Percentiles rank a stretch among this genome's conserved stretches.
phyloP scores from a whole-genome alignment of 30 jellyfish, hydroid and myxozoan species.

The Phacellophora camtschatica region DNA sequence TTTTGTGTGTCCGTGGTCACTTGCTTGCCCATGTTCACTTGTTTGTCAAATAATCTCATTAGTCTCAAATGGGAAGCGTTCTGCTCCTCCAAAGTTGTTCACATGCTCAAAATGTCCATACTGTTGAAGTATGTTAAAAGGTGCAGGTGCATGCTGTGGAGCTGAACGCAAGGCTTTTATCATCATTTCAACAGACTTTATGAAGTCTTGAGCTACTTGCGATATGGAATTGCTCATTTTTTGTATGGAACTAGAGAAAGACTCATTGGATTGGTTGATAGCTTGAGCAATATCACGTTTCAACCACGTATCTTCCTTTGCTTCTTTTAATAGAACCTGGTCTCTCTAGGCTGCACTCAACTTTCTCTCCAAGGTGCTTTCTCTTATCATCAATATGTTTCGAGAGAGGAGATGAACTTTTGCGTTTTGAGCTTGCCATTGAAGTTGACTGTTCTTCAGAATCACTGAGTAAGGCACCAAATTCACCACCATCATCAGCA shows the following conservation, averaged over 20 bases:
- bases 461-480: neutral
- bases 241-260: slow-evolving; percentile 50
- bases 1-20: neutral
- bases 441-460: neutral
- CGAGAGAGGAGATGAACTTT: slow-evolving; percentile 22
- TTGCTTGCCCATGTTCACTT: neutral
- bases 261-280: slow-evolving; percentile 46
- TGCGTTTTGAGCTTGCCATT: slow-evolving; percentile 6
- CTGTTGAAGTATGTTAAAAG: slow-evolving; percentile 32
- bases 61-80: slow-evolving; percentile 1
- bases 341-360: slow-evolving; percentile 63
- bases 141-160: slow-evolving; percentile 39
- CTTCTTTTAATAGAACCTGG: slow-evolving; percentile 23
- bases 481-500: neutral
- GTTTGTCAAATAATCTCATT: neutral
- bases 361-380: slow-evolving; percentile 54
- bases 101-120: slow-evolving; percentile 20
- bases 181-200: slow-evolving; percentile 35
- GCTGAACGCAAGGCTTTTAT: slow-evolving; percentile 48
- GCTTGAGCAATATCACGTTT: slow-evolving; percentile 66
- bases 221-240: slow-evolving; percentile 33
- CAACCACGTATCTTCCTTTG: slow-evolving; percentile 57
- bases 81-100: slow-evolving; percentile 7
- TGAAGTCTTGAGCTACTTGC: slow-evolving; percentile 68
- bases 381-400: slow-evolving; percentile 45